Evolutionary conservation across 2,797 vertebrate genomes (phyloP).

Genomic region (Cryptoprocta ferox): DNA sequence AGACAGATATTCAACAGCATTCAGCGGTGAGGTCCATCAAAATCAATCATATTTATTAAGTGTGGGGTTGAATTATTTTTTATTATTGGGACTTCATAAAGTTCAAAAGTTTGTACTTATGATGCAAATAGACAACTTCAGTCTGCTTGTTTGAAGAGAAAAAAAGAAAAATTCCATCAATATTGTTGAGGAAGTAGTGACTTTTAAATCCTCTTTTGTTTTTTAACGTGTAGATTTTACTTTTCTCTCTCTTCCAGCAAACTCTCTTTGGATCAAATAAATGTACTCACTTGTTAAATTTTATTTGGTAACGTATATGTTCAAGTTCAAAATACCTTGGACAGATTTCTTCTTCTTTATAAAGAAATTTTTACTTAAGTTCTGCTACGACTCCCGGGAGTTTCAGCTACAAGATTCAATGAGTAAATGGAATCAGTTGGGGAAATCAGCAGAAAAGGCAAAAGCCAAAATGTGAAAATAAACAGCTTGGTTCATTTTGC

Average conservation of each 20-base stretch:
- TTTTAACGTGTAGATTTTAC: background rate
- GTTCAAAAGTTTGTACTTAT: background rate
- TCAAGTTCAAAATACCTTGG: background rate
- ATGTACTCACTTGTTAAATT: background rate
- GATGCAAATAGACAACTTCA: background rate
- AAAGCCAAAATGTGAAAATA: background rate
- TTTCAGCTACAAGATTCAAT: background rate
- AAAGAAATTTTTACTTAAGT: background rate
- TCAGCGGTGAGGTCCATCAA: background rate
- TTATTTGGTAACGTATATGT: background rate
- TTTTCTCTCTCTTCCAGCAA: background rate
- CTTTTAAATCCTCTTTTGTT: background rate
- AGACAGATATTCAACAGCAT: background rate
- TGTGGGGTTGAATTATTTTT: background rate
- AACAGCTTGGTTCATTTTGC: background rate
- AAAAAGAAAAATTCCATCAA: background rate
- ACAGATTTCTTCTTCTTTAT: background rate
- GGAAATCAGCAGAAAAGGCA: background rate
- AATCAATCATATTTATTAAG: background rate
- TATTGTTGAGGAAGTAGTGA: background rate
- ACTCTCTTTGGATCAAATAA: background rate
- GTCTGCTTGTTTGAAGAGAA: background rate
- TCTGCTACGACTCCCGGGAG: background rate
- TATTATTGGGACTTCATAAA: background rate
- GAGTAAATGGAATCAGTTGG: background rate